Evolutionary conservation across 2,797 vertebrate genomes (phyloP).

Genomic region (Bradypodion pumilum): DNA sequence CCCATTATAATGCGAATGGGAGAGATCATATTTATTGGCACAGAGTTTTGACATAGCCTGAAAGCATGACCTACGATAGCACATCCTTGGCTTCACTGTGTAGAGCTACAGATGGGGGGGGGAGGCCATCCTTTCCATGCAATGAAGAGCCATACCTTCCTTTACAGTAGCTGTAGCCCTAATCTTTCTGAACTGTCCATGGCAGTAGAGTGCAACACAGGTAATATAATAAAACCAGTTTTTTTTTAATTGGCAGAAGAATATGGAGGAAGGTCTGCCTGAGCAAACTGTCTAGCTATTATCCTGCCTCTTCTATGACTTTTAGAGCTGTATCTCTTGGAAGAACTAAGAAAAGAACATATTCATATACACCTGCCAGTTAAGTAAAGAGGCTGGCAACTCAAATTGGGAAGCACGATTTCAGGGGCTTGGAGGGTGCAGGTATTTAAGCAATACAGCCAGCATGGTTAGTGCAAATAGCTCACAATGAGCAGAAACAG

Average conservation of each 20-base stretch:
- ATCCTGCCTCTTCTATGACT: background rate
- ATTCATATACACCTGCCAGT: background rate
- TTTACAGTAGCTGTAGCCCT: background rate
- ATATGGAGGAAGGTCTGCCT: background rate
- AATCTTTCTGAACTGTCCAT: background rate
- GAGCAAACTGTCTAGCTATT: background rate
- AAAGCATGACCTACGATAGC: too few relatives aligned
- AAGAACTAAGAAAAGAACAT: background rate
- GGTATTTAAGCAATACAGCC: background rate
- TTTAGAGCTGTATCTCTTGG: too few relatives aligned
- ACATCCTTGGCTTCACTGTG: background rate
- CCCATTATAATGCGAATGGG: background rate
- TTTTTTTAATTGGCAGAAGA: background rate
- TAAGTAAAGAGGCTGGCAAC: background rate
- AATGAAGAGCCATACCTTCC: background rate
- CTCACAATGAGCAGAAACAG: conserved; percentile 10
- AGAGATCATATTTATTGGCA: background rate
- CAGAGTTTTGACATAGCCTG: background rate
- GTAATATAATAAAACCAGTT: background rate
- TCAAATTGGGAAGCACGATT: background rate
- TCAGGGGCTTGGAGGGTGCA: background rate
- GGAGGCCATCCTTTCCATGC: background rate
- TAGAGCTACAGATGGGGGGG: background rate
- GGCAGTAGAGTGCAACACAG: background rate
- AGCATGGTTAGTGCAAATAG: background rate